Evolutionary conservation across 1,140 invertebrate species (phyloP).

Genomic region (Drosophila grimshawi): DNA sequence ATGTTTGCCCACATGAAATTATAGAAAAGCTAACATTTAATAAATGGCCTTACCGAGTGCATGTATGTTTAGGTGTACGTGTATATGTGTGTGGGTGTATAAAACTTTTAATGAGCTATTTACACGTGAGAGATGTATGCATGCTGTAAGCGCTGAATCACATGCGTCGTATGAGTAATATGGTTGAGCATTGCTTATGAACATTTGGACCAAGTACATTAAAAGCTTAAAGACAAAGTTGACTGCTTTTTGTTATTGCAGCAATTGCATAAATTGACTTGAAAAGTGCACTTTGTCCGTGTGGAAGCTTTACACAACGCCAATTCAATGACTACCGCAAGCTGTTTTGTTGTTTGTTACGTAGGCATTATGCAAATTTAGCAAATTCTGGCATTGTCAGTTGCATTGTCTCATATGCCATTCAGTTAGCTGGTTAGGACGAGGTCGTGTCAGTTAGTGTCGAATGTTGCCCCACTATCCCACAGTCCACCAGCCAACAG

Average conservation of each 20-base stretch:
- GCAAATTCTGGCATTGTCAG: constrained; percentile 40
- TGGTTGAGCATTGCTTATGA: constrained; percentile 13
- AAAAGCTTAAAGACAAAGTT: constrained; percentile 5
- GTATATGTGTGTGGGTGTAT: constrained; percentile 4
- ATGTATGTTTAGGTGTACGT: constrained; percentile 1
- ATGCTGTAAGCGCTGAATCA: constrained; percentile 2
- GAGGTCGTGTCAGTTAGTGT: constrained; percentile 33
- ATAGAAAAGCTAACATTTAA: constrained; percentile 69
- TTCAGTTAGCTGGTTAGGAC: constrained; percentile 2
- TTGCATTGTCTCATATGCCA: constrained; percentile 25
- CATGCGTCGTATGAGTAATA: constrained; percentile 43
- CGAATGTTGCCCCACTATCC: not conserved
- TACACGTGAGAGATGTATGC: constrained; percentile 19
- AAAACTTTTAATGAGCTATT: constrained; percentile 51
- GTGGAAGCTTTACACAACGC: constrained; percentile 12
- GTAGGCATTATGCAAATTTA: constrained; percentile 30
- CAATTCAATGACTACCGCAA: constrained; percentile 26
- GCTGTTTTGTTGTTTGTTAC: constrained; percentile 17
- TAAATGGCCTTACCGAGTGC: constrained; percentile 57
- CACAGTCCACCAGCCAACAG: not conserved
- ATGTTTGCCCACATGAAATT: constrained; percentile 74
- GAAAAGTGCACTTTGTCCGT: constrained; percentile 11
- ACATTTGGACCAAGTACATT: constrained; percentile 8
- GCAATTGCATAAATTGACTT: constrained; percentile 15
- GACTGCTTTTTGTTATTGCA: constrained; percentile 6